A percentile compares a stretch with the other conserved stretches of the same genome.
phyloP scores from a whole-genome alignment of 1,140 invertebrate genomes.

The Zaprionus taronus region DNA sequence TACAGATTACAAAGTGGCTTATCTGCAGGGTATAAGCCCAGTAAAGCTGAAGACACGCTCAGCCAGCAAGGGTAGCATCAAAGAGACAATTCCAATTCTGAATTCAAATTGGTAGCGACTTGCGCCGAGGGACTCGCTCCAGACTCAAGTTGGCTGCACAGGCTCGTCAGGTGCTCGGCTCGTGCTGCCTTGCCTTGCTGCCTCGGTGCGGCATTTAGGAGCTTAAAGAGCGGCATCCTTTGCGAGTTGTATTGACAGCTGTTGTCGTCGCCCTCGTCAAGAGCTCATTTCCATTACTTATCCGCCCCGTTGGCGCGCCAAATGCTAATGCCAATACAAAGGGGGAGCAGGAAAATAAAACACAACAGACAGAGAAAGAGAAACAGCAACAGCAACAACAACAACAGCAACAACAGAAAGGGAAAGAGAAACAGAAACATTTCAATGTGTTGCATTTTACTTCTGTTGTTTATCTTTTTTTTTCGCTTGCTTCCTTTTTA shows the following conservation, averaged over 20 bases:
- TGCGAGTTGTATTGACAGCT: constrained; percentile 76
- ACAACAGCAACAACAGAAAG: constrained; percentile 1
- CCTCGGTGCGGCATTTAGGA: constrained; percentile 36
- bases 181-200: neutral
- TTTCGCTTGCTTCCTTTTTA: constrained; percentile 51
- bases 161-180: neutral
- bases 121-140: constrained; percentile 32
- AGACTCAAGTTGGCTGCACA: neutral
- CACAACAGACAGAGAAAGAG: constrained; percentile 27
- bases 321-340: constrained; percentile 61
- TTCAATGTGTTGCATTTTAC: constrained; percentile 62
- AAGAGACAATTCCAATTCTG: constrained; percentile 35
- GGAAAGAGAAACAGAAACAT: constrained; percentile 31
- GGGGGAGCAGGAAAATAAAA: constrained; percentile 1
- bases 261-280: constrained; percentile 44
- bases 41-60: constrained; percentile 12
- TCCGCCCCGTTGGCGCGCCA: constrained; percentile 31
- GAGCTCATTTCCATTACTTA: constrained; percentile 43
- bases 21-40: constrained; percentile 15
- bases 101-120: constrained; percentile 41
- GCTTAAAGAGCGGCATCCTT: constrained; percentile 52
- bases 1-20: constrained; percentile 15
- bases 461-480: constrained; percentile 22
- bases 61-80: constrained; percentile 19
- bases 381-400: constrained; percentile 20